Percentiles rank a stretch among this genome's conserved stretches.
phyloP scores from a whole-genome alignment of 2,888 invertebrate genomes.

The Ferdinandea cuprea region DNA sequence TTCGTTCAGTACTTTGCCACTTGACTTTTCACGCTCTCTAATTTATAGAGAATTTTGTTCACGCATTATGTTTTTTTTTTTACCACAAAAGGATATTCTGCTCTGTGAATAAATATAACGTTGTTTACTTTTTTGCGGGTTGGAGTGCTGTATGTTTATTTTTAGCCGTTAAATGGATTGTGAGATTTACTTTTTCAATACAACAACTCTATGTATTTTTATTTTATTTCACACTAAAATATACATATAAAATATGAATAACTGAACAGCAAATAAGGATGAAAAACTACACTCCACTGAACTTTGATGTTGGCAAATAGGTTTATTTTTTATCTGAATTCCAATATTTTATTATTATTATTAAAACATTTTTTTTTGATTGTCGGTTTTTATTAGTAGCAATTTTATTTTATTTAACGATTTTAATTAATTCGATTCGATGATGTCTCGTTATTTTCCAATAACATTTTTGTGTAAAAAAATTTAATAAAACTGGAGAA shows the following conservation, averaged over 20 bases:
- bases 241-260: constrained; percentile 21
- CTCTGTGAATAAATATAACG: too few relatives aligned
- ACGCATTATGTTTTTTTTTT: constrained; percentile 9
- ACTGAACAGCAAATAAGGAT: constrained; percentile 17
- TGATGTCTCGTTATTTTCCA: too few relatives aligned
- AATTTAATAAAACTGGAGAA: too few relatives aligned
- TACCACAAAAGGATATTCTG: constrained; percentile 25
- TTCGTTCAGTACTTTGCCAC: constrained; percentile 33
- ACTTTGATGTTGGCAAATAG: constrained; percentile 10
- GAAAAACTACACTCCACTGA: constrained; percentile 32
- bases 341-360: constrained; percentile 6
- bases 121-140: neutral
- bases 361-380: neutral
- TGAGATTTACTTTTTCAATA: neutral
- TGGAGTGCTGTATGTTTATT: neutral
- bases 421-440: too few relatives aligned
- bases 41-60: constrained; percentile 45
- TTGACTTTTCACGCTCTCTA: constrained; percentile 52
- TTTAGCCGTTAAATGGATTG: constrained; percentile 44
- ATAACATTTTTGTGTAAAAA: too few relatives aligned
- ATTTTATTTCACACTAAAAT: constrained; percentile 11
- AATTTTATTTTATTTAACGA: neutral
- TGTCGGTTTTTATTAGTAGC: neutral
- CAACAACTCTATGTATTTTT: neutral
- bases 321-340: constrained; percentile 23